Base-by-base conservation (phyloP, 1,140 invertebrate species). In the Platorchestia sp. region DNA sequence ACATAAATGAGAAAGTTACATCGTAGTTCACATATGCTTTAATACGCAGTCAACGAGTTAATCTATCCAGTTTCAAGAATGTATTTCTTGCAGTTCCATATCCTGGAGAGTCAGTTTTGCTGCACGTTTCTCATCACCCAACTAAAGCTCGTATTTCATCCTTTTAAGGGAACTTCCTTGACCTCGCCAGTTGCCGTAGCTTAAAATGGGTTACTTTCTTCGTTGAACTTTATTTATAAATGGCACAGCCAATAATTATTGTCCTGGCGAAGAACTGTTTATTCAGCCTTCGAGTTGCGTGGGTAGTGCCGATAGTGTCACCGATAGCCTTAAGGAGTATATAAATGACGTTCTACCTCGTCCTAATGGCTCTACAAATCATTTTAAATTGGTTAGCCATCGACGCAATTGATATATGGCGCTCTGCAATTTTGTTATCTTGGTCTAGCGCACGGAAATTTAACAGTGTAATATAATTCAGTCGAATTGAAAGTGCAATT, bases 301-400 rank as follows among this genome's bases (percentile, higher is more conserved):
- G 91, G 91, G 43, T 93, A 45, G 40, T 93, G 91, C 44, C 44
- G 91, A 93, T 93, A 44, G 43, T 93, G 91, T 93, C 91, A 44
- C 91, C 44, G 91, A 93, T 93, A 93, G 44, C 91, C 91, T n/a
- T 93, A 44, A 93, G 45, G 44, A 47, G 91, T 10, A 93, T 44
- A n/a, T 93, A 44, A 93, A 93, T 44, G 45, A n/a, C 47, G 91
- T 47, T 93, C 91, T 14, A 44, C 91, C 43, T 0, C 45, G 91
- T 93, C 45, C n/a, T 93, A 93, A 93, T 93, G 45, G 91, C 44
- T 42, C 43, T 47, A 45, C 91, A 93, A 93, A 93, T 93, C 91
- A 93, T 45, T n/a, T 7, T n/a, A 93, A 93, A 93, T 93, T 45
- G 91, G 44, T 44, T 93, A 44, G 43, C 44, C 91, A 47, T 93